Percentiles rank a stretch among this genome's conserved stretches.
Evolutionary conservation across 2,888 invertebrate species (phyloP).

Genomic region (Spicauda simplicius): DNA sequence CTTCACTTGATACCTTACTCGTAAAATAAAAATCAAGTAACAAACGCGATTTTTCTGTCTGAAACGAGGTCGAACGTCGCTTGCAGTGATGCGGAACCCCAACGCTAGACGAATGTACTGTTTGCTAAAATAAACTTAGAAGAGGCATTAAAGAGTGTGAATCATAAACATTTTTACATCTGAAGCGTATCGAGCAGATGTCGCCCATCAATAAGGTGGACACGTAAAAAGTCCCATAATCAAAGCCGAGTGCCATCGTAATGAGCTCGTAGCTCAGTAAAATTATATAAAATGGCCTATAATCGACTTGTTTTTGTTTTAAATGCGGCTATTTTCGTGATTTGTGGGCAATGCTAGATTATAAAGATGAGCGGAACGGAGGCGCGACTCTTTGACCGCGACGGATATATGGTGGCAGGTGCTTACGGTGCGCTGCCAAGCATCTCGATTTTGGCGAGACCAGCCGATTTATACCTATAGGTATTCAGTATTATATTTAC

Average conservation of each 20-base stretch:
- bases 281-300: conserved; percentile 77
- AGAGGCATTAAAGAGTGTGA: conserved; percentile 50
- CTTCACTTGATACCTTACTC: too few relatives aligned
- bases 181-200: conserved; percentile 57
- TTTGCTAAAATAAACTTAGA: conserved; percentile 44
- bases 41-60: neutral
- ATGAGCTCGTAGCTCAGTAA: conserved; percentile 70
- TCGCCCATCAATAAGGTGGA: conserved; percentile 61
- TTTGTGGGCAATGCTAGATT: conserved; percentile 73
- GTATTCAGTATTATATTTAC: neutral
- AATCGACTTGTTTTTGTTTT: conserved; percentile 80
- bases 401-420: conserved; percentile 27
- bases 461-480: conserved; percentile 28
- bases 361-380: conserved; percentile 58
- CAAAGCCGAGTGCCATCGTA: conserved; percentile 65
- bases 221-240: conserved; percentile 65
- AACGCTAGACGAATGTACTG: conserved; percentile 40
- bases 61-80: neutral
- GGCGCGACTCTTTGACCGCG: conserved; percentile 27
- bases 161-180: conserved; percentile 57
- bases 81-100: conserved; percentile 3
- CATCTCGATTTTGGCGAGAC: conserved; percentile 37
- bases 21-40: neutral
- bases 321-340: conserved; percentile 74
- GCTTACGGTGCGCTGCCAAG: conserved; percentile 14